Evolutionary conservation across 2,113 vertebrate species (phyloP).

Genomic region (Scytalopus superciliaris): DNA sequence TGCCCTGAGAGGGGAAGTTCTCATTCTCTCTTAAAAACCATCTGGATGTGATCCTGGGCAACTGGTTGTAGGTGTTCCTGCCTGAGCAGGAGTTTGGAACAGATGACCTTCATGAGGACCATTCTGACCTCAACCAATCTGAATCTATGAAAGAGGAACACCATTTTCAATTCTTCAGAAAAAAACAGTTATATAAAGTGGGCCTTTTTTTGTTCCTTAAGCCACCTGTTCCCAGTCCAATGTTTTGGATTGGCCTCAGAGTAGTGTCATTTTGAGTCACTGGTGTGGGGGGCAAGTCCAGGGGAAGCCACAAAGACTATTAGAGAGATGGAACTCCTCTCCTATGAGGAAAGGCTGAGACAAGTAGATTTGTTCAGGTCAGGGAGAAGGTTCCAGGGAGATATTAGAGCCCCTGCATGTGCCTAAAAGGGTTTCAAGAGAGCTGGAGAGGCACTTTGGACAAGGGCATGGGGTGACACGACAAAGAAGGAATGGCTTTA

Average conservation of each 20-base stretch:
- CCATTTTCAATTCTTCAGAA: neutral
- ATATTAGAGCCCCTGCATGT: neutral
- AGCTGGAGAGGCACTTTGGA: neutral
- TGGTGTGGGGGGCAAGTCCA: neutral
- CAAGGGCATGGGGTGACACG: fast-evolving
- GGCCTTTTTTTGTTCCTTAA: neutral
- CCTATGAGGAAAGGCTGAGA: neutral
- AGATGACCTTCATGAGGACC: neutral
- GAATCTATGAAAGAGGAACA: neutral
- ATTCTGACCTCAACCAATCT: neutral
- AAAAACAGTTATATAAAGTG: neutral
- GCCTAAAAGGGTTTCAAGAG: fast-evolving
- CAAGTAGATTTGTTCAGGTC: neutral
- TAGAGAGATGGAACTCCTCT: no score
- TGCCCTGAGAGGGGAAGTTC: neutral
- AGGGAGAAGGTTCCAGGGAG: neutral
- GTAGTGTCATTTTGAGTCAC: neutral
- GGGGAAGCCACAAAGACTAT: neutral
- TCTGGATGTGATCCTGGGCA: neutral
- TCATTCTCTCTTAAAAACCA: neutral
- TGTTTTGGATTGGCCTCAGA: neutral
- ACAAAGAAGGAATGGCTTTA: fast-evolving
- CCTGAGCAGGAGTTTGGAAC: neutral
- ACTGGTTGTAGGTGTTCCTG: neutral
- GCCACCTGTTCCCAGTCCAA: no score